Evolutionary conservation across 64 coral and sea anemone species (phyloP).

Genomic region (Pocillopora damicornis): DNA sequence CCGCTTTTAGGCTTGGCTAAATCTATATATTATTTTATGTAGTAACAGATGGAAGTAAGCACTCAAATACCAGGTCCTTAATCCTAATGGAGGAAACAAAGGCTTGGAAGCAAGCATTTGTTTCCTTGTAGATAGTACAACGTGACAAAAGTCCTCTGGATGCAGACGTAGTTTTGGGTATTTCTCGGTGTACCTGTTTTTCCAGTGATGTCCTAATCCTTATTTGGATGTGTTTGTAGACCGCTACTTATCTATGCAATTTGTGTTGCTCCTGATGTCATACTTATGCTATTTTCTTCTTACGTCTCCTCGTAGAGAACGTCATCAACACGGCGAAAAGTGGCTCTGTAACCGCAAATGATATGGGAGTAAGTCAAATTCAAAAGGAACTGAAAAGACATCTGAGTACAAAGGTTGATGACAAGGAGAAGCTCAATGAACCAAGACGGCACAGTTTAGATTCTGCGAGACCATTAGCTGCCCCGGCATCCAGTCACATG

Average conservation of each 20-base stretch:
- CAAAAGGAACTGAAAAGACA: slow-evolving; percentile 37
- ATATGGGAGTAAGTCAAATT: neutral
- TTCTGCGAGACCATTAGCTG: neutral
- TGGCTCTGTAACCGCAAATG: neutral
- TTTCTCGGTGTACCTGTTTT: too few relatives aligned
- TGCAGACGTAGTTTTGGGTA: too few relatives aligned
- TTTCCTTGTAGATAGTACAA: too few relatives aligned
- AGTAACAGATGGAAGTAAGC: too few relatives aligned
- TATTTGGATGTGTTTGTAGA: too few relatives aligned
- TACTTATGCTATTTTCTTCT: neutral
- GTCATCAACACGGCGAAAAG: neutral
- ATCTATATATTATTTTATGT: too few relatives aligned
- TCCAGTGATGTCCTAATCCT: too few relatives aligned
- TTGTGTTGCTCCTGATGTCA: neutral
- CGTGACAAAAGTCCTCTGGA: too few relatives aligned
- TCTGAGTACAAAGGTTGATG: slow-evolving; percentile 1
- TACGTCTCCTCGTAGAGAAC: neutral
- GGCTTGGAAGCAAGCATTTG: too few relatives aligned
- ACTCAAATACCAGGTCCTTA: too few relatives aligned
- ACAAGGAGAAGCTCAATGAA: neutral
- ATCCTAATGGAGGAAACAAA: too few relatives aligned
- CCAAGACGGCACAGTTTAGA: neutral
- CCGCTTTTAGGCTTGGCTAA: too few relatives aligned
- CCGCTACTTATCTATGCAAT: neutral
- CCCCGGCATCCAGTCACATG: neutral